These are phyloP conservation scores for Gallinago solitaria DNA, from an alignment of 2,797 vertebrate genomes.

Conservation along the genomic window DNA sequence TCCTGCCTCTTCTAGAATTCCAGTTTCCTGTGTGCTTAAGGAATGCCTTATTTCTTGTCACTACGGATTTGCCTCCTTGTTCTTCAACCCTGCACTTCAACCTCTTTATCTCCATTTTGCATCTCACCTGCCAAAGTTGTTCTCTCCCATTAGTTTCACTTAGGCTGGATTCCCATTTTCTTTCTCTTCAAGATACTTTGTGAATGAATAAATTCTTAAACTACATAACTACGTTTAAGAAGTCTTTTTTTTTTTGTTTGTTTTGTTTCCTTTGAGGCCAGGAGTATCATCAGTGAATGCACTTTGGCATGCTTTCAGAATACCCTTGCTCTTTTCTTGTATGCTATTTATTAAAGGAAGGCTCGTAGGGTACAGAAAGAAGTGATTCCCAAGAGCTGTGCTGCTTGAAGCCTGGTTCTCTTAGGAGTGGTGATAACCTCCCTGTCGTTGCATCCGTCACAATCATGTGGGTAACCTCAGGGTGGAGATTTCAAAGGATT, in stretches of 20 bases:
- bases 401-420: neutral
- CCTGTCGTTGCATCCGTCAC: neutral
- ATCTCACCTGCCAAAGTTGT: constrained; percentile 51
- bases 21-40: neutral
- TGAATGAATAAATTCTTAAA: neutral
- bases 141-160: constrained; percentile 48
- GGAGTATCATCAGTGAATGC: neutral
- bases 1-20: neutral
- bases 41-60: constrained; percentile 47
- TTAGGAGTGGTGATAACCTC: neutral
- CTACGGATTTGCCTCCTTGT: constrained; percentile 1
- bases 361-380: neutral
- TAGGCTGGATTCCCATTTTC: constrained; percentile 21
- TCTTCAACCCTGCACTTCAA: constrained; percentile 39
- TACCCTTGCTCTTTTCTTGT: neutral
- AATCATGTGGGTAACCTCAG: neutral
- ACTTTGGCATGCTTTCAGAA: neutral
- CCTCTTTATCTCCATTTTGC: constrained; percentile 35
- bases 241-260: neutral
- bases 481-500: neutral
- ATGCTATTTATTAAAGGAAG: neutral
- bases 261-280: neutral
- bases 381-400: neutral
- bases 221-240: neutral
- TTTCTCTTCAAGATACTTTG: neutral